Evolutionary conservation across 2,113 vertebrate species (phyloP), one percentile per base, ranked within the genome.

Genomic region (Austrofundulus limnaeus): DNA sequence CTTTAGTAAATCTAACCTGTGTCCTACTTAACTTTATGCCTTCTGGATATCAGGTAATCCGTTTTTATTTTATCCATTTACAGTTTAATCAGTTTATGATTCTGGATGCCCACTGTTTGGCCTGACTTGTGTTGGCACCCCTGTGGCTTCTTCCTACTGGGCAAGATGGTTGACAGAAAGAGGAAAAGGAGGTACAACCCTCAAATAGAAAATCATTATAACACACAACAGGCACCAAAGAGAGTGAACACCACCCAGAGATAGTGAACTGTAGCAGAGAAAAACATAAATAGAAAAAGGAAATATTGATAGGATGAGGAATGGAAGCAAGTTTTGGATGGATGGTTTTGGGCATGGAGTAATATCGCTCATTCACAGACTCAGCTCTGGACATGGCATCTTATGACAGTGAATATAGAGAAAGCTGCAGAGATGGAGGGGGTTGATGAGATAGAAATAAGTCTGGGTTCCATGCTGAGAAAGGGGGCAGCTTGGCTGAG

Each of bases 141-240:
- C 53, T 23, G 54, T 48, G 7, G 51, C 61, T 46, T 64, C 34
- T 17, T 54, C 63, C 66, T 56, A 25, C 58, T 58, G 58, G 61
- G 43, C 11, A 51, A 46, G 24, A 47, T 10, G 17, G 53, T 51
- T 63, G 61, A 66, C 57, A 73, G 49, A 48, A 57, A 52, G 56
- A 66, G 28, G 20, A 24, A 52, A 38, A 14, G 16, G 20, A 34
- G 52, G 51, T 56, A 38, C 34, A 66, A 74, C 37, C 25, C 58
- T 87, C 71, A 84, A 74, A 59, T 89, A 67, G 54, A 78, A 80
- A 63, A 72, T 87, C 78, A 88, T 92, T 89, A 87, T 82, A 84
- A 80, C 79, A 88, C 75, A 77, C 66, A 83, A 69, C 77, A 82
- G 73, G 86, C 84, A 75, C 82, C 75, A 81, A 83, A 85, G 79